Percentiles rank a stretch among this genome's conserved stretches.
Conservation (phyloP, 35 echinoderm and acorn worm genomes). For the Ptychodera flava region DNA sequence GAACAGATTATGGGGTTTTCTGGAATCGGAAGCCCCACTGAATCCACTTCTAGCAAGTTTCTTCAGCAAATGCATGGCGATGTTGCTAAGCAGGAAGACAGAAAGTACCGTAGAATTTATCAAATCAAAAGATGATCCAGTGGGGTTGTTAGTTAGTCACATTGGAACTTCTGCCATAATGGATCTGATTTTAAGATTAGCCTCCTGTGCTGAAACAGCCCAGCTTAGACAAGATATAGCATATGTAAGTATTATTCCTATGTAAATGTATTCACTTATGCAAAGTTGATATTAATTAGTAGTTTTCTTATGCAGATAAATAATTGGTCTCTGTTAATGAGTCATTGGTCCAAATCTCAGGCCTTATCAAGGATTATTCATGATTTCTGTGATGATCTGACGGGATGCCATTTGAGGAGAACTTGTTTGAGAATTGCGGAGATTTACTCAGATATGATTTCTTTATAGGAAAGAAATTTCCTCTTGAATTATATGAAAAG, state of each 20-base stretch:
- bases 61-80: constrained; percentile 93
- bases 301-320: too few relatives aligned
- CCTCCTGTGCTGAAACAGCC: constrained; percentile 85
- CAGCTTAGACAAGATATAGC: constrained; percentile 85
- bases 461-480: too few relatives aligned
- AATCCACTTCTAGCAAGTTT: constrained; percentile 98
- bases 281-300: too few relatives aligned
- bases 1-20: constrained; percentile 81
- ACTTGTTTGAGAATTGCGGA: too few relatives aligned
- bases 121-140: constrained; percentile 71
- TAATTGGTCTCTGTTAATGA: too few relatives aligned
- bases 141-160: constrained; percentile 80
- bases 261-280: too few relatives aligned
- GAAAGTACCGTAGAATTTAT: constrained; percentile 79
- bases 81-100: constrained; percentile 71
- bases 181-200: constrained; percentile 94
- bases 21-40: constrained; percentile 75
- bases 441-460: too few relatives aligned
- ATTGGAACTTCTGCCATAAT: constrained; percentile 92
- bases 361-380: too few relatives aligned
- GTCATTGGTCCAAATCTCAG: too few relatives aligned
- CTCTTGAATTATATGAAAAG: too few relatives aligned
- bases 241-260: constrained; percentile 69
- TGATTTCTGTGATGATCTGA: too few relatives aligned
- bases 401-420: too few relatives aligned